These are phyloP conservation scores for Tillus elongatus DNA, from an alignment of 2,888 invertebrate species.

Conservation along the genomic window DNA sequence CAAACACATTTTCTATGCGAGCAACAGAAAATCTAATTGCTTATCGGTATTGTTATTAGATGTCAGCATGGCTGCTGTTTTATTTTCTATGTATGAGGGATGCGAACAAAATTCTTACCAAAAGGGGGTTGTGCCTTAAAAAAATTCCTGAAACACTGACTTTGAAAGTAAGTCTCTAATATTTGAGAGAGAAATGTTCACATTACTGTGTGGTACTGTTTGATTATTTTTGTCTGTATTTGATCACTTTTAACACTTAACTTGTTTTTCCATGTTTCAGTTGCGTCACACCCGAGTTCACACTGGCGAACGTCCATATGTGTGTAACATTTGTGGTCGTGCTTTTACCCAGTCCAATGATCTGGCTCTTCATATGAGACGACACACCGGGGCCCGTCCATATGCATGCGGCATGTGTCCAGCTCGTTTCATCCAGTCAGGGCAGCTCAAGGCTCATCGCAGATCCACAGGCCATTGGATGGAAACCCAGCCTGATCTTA, in stretches of 20 bases:
- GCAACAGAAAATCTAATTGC: too few relatives aligned
- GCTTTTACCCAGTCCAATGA: slow-evolving; percentile 65
- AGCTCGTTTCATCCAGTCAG: slow-evolving; percentile 56
- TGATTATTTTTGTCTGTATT: too few relatives aligned
- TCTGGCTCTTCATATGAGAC: slow-evolving; percentile 56
- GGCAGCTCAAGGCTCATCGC: slow-evolving; percentile 54
- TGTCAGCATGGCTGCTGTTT: neutral
- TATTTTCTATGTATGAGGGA: too few relatives aligned
- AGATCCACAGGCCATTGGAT: slow-evolving; percentile 52
- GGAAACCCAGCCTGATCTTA: slow-evolving; percentile 40
- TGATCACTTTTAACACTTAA: too few relatives aligned
- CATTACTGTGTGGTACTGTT: too few relatives aligned
- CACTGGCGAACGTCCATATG: slow-evolving; percentile 42
- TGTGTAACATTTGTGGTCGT: slow-evolving; percentile 39
- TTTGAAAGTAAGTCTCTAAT: too few relatives aligned
- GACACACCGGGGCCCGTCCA: slow-evolving; percentile 61
- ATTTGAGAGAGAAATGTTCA: too few relatives aligned
- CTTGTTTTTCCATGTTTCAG: slow-evolving; percentile 28
- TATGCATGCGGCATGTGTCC: slow-evolving; percentile 59
- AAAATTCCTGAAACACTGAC: slow-evolving; percentile 5
- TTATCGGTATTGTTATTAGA: neutral
- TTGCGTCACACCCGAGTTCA: slow-evolving; percentile 41
- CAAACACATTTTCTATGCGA: too few relatives aligned
- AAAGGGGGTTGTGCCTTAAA: too few relatives aligned
- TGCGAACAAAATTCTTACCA: too few relatives aligned